A percentile compares a stretch with the other conserved stretches of the same genome.
phyloP scores from a whole-genome alignment of 2,113 vertebrate genomes.

The Apodemus speciosus region DNA sequence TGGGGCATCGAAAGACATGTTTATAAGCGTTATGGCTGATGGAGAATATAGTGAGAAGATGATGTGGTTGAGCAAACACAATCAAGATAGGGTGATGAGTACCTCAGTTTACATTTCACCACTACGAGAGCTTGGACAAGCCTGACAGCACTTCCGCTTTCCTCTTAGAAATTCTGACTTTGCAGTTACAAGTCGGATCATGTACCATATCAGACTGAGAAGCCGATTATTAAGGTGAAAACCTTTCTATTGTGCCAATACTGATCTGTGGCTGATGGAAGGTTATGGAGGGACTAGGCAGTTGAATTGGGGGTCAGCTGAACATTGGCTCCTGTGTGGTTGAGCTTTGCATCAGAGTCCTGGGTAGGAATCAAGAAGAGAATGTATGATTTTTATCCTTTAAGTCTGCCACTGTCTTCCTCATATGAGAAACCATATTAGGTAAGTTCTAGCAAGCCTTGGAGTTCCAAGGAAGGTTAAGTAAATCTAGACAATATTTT shows the following conservation, averaged over 20 bases:
- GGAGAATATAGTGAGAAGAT: not conserved
- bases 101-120: not conserved
- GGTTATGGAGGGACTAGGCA: not conserved
- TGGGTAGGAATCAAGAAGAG: not conserved
- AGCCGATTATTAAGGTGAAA: not conserved
- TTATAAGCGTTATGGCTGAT: not conserved
- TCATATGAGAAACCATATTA: not conserved
- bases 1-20: not conserved
- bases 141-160: not conserved
- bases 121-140: not conserved
- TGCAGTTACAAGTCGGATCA: not conserved
- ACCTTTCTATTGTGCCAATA: not conserved
- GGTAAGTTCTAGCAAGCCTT: not conserved
- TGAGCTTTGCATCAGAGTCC: not conserved
- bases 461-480: conserved; percentile 14
- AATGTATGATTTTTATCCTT: conserved; percentile 1
- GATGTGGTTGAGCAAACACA: not conserved
- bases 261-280: not conserved
- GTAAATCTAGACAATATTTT: not conserved
- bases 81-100: not conserved
- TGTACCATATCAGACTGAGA: not conserved
- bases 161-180: not conserved
- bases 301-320: not conserved
- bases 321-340: not conserved
- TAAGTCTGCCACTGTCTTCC: not conserved